Evolutionary conservation across 92 coral and sea anemone genomes (phyloP).

Genomic region (Palythoa grandis): DNA sequence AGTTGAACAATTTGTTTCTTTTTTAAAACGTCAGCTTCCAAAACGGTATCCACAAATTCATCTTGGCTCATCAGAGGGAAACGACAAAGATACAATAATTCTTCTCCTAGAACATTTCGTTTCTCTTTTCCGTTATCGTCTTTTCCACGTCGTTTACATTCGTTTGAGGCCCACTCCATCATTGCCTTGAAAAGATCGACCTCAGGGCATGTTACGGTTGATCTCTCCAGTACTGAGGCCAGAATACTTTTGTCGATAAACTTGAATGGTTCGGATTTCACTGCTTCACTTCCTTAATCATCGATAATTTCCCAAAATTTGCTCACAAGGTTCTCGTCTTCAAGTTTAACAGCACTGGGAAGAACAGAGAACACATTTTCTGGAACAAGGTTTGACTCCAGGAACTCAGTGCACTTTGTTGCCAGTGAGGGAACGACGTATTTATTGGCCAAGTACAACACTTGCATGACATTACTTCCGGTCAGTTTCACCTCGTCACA

Average conservation of each 20-base stretch:
- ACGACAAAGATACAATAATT: slow-evolving; percentile 3
- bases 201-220: no score
- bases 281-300: not conserved
- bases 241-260: not conserved
- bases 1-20: not conserved
- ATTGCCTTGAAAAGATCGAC: no score
- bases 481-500: no score
- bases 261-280: slow-evolving; percentile 1
- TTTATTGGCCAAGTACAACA: not conserved
- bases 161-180: not conserved
- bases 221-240: no score
- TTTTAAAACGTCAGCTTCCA: not conserved
- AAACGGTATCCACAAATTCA: not conserved
- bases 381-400: not conserved
- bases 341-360: not conserved
- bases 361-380: slow-evolving; percentile 13
- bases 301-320: not conserved
- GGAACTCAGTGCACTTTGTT: slow-evolving; percentile 15
- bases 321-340: not conserved
- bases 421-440: slow-evolving; percentile 11
- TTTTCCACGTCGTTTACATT: not conserved
- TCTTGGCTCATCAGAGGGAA: not conserved
- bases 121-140: slow-evolving; percentile 21
- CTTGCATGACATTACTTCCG: no score
- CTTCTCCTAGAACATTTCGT: slow-evolving; percentile 11